Base-by-base conservation (phyloP, 2,113 vertebrate genomes). In the Brienomyrus longianalis region DNA sequence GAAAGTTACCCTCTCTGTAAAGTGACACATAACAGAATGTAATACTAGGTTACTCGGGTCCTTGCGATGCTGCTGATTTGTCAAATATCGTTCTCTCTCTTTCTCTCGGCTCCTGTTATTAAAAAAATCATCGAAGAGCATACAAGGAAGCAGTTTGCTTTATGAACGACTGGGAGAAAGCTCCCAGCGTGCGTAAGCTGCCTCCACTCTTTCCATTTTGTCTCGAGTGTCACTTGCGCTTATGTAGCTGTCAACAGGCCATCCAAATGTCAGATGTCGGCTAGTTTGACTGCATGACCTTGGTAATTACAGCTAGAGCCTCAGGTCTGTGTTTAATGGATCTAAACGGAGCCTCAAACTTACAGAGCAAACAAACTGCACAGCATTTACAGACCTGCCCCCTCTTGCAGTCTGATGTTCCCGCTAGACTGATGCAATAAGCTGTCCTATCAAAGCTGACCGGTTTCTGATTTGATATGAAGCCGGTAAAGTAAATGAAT, bases 401-500 rank as follows among this genome's bases (percentile, higher is more conserved):
- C 51, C 85, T 21, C 51, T 56, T 21, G 23, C 51, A 56, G 85
- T 10, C 51, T 47, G 48, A 56, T 0, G 43, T 83, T 6, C 52
- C 89, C 39, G 1, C 89, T 47, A 6, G 52, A 15, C 23, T n/a
- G 74, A 15, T 45, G 89, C 54, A 66, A 47, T 85, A 89, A 85
- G 52, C 89, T 47, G 52, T 59, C 54, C 21, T 47, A 48, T 89
- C 39, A 59, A 80, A 84, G 74, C 77, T 84, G 89, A 89, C 51
- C 17, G 43, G 51, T 59, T 48, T 59, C 89, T 85, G 77, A 85
- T 89, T 84, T 85, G 59, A 59, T 80, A 89, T 89, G 89, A 84
- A 56, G 89, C 85, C 27, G 54, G 89, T 83, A 77, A 54, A 59
- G 48, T 85, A 85, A 89, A 89, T 89, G 35, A 85, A 89, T 89